Evolutionary conservation across 2,113 vertebrate genomes (phyloP).

Genomic region (Aptenodytes forsteri): DNA sequence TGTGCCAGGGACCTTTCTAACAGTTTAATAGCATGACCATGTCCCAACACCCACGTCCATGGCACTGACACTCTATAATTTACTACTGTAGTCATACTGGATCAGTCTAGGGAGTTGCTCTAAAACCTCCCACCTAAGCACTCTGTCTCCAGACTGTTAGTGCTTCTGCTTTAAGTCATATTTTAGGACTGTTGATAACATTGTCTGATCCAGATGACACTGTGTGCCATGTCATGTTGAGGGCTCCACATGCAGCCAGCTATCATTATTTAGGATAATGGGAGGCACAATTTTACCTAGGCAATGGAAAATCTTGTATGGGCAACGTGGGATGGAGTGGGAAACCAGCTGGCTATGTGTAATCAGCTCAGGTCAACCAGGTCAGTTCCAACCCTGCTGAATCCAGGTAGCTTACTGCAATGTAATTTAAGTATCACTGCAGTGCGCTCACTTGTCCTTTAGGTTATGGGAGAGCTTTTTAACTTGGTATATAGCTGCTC

Average conservation of each 20-base stretch:
- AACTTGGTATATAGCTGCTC: background rate
- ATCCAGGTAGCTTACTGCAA: background rate
- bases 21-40: background rate
- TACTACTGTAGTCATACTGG: background rate
- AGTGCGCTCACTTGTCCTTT: background rate
- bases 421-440: background rate
- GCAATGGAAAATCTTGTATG: background rate
- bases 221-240: background rate
- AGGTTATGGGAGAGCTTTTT: background rate
- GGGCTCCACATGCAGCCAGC: background rate
- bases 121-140: background rate
- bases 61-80: background rate
- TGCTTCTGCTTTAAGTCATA: background rate
- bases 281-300: background rate
- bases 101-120: background rate
- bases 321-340: background rate
- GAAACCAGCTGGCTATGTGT: background rate
- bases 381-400: background rate
- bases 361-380: background rate
- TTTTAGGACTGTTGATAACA: background rate
- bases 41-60: background rate
- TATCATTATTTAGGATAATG: background rate
- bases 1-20: background rate
- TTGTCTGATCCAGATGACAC: background rate
- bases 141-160: background rate